Evolutionary conservation across 2,113 vertebrate species (phyloP).

Genomic region (Anas platyrhynchos): DNA sequence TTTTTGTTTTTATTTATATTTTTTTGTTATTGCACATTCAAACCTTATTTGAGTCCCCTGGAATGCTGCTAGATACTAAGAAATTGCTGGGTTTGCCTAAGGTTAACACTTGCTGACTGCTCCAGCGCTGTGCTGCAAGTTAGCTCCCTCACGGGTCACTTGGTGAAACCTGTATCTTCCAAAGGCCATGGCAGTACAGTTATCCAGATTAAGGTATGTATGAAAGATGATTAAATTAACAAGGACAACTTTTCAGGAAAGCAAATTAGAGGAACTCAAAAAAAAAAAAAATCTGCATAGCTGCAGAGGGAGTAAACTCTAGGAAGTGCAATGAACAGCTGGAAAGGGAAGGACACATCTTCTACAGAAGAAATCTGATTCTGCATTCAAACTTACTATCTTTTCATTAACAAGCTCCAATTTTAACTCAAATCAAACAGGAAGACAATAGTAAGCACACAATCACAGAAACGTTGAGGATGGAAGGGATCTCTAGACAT

Average conservation of each 20-base stretch:
- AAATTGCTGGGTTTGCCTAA: neutral
- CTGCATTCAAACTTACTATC: neutral
- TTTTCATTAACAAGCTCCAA: neutral
- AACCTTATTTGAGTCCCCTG: neutral
- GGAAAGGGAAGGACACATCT: neutral
- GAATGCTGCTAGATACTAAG: neutral
- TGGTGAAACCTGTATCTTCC: neutral
- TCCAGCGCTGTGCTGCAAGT: neutral
- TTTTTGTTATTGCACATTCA: neutral
- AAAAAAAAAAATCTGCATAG: neutral
- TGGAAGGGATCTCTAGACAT: neutral
- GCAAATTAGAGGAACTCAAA: neutral
- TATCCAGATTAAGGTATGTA: neutral
- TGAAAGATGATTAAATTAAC: neutral
- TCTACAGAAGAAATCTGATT: neutral
- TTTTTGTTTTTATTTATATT: neutral
- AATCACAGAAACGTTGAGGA: neutral
- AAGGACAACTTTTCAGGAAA: neutral
- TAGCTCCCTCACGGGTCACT: neutral
- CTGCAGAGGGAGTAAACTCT: neutral
- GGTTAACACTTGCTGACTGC: neutral
- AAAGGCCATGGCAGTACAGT: neutral
- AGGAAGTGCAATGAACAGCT: neutral
- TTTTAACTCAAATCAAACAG: neutral
- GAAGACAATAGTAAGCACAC: neutral